A percentile compares a stretch with the other conserved stretches of the same genome.
These are phyloP conservation scores for Crocallis elinguaria DNA, from an alignment of 2,888 invertebrate genomes.

Conservation along the genomic window DNA sequence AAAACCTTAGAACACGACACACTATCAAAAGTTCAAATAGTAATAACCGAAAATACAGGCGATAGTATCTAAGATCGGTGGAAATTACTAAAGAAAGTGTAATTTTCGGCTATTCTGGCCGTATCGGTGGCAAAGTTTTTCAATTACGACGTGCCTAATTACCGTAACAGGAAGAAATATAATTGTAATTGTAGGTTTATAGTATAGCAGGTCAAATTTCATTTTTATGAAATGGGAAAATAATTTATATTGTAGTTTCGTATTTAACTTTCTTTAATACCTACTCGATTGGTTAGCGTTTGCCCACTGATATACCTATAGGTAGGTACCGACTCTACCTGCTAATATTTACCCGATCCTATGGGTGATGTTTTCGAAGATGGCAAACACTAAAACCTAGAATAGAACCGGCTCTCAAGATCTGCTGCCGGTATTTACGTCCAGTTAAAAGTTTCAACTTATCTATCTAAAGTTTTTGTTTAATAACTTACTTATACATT, in stretches of 20 bases:
- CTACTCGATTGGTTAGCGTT: too few species aligned
- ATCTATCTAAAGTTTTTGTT: too few species aligned
- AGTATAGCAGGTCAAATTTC: slow-evolving; percentile 34
- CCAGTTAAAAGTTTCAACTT: too few species aligned
- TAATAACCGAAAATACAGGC: slow-evolving; percentile 70
- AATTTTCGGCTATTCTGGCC: slow-evolving; percentile 72
- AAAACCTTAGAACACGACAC: slow-evolving; percentile 53
- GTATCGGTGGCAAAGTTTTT: slow-evolving; percentile 79
- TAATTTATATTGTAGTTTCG: too few species aligned
- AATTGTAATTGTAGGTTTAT: slow-evolving; percentile 56
- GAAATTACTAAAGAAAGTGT: slow-evolving; percentile 69
- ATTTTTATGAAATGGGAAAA: slow-evolving; percentile 54
- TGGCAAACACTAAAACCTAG: too few species aligned
- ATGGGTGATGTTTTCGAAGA: too few species aligned
- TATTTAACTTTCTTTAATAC: too few species aligned
- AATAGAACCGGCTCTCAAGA: too few species aligned
- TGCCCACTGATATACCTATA: too few species aligned
- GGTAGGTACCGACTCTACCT: background rate
- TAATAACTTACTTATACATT: too few species aligned
- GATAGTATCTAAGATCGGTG: slow-evolving; percentile 69
- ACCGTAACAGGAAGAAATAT: slow-evolving; percentile 57
- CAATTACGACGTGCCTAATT: slow-evolving; percentile 72
- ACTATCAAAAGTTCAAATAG: slow-evolving; percentile 79
- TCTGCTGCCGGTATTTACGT: too few species aligned
- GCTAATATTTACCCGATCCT: too few species aligned